Base-by-base conservation (phyloP, 2,888 invertebrate genomes). In the Agrilus cyanescens region DNA sequence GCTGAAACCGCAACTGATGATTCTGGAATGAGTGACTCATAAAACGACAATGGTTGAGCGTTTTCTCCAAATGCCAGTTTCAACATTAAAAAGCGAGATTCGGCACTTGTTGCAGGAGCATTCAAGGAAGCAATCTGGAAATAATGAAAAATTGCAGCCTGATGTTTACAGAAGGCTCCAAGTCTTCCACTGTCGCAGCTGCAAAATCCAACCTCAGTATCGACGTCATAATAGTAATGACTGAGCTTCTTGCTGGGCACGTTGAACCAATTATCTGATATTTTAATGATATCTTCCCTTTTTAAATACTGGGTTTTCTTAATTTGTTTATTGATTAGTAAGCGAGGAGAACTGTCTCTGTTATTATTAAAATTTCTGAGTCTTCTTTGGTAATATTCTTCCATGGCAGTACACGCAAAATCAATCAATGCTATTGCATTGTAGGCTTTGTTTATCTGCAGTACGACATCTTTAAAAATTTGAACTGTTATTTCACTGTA, bases 401-500 rank as follows among this genome's bases (percentile, higher is more conserved):
- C 46, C 40, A 46, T 25, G 12, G 18, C 16, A 20, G 46, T 48
- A 20, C 40, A 46, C 15, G 18, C 18, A 35, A 49, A 49, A 36
- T 44, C 48, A 14, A 45, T 37, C 20, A 44, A 29, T 7, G 42
- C 43, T 20, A 46, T 43, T 3, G 39, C 44, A 38, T 45, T 46
- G 15, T 44, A 46, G 14, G 46, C 46, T 37, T 45, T 42, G 13
- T 38, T 38, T 14, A 42, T 25, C 3, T 2, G 10, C 2, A 30
- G 31, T 31, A 38, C 30, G 2, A 38, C 30, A 13, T 38, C 38
- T 31, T 38, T 38, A 30, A 18, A 38, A 15, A 38, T 4, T 3
- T 30, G 2, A 5, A 38, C 12, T 30, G 15, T 14, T 2, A 15
- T 16, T 38, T 38, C 38, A 2, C 12, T 25, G 30, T 12, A 38